These are phyloP conservation scores for Drosophila ananassae DNA, from an alignment of 1,140 invertebrate species.

Conservation along the genomic window DNA sequence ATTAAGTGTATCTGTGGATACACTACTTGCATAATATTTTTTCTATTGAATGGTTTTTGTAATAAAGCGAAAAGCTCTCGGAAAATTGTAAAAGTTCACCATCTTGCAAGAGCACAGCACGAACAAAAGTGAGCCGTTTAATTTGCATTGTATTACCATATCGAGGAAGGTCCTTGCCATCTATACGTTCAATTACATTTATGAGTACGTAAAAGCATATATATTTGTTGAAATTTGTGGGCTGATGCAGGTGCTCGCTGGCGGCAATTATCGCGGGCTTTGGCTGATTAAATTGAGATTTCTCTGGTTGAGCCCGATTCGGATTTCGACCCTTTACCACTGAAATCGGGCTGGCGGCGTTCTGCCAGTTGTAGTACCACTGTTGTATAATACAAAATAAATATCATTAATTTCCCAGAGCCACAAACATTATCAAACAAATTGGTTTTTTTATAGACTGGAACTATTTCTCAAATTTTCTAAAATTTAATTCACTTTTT, in stretches of 20 bases:
- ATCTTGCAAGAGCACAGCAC: background rate
- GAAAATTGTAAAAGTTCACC: slow-evolving; percentile 15
- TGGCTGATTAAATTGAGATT: slow-evolving; percentile 42
- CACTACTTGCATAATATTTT: slow-evolving; percentile 12
- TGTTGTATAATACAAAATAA: slow-evolving; percentile 26
- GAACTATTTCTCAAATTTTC: too few species aligned
- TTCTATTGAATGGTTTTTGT: slow-evolving; percentile 24
- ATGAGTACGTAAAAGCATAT: background rate
- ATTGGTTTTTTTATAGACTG: too few species aligned
- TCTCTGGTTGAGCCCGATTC: slow-evolving; percentile 9
- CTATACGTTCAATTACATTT: slow-evolving; percentile 36
- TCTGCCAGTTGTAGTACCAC: background rate
- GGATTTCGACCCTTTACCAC: background rate
- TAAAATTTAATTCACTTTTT: background rate
- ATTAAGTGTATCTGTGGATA: too few species aligned
- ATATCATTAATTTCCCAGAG: slow-evolving; percentile 41
- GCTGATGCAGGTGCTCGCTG: slow-evolving; percentile 30
- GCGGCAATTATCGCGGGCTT: slow-evolving; percentile 41
- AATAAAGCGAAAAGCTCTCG: slow-evolving; percentile 50
- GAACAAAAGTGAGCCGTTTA: slow-evolving; percentile 26
- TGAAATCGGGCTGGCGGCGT: background rate
- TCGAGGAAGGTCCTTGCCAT: slow-evolving; percentile 26
- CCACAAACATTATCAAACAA: slow-evolving; percentile 53
- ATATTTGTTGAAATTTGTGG: slow-evolving; percentile 14
- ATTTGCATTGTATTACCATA: slow-evolving; percentile 49